phyloP scores from a whole-genome alignment of 2,113 vertebrate species.

The Scytalopus superciliaris region DNA sequence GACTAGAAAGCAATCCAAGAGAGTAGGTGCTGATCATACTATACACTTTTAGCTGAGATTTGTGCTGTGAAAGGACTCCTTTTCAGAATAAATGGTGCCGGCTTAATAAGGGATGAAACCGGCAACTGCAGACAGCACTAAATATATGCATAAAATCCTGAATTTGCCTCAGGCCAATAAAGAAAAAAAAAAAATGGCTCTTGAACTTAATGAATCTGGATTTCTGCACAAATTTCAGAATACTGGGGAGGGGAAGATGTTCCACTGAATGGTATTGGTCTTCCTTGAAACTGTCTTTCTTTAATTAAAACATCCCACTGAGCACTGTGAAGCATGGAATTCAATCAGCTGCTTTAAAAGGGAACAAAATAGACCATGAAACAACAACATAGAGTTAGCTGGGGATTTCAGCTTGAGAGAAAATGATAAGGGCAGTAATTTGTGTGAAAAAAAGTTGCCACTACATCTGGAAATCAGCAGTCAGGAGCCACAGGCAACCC shows the following conservation, averaged over 20 bases:
- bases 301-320: neutral
- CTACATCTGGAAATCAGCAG: neutral
- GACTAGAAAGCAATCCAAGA: neutral
- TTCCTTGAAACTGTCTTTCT: neutral
- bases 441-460: neutral
- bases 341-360: neutral
- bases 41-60: neutral
- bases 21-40: neutral
- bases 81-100: neutral
- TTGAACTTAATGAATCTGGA: neutral
- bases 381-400: neutral
- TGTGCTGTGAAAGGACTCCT: neutral
- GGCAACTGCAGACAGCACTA: fast-evolving
- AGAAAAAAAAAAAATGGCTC: neutral
- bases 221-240: neutral
- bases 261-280: neutral
- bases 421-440: neutral
- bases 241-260: neutral
- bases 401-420: neutral
- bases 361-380: constrained; percentile 27
- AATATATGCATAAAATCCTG: neutral
- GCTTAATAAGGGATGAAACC: neutral
- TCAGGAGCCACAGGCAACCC: neutral
- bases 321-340: neutral
- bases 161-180: neutral